Base-by-base conservation (phyloP, 2,888 invertebrate species). In the Dermolepida albohirtum region DNA sequence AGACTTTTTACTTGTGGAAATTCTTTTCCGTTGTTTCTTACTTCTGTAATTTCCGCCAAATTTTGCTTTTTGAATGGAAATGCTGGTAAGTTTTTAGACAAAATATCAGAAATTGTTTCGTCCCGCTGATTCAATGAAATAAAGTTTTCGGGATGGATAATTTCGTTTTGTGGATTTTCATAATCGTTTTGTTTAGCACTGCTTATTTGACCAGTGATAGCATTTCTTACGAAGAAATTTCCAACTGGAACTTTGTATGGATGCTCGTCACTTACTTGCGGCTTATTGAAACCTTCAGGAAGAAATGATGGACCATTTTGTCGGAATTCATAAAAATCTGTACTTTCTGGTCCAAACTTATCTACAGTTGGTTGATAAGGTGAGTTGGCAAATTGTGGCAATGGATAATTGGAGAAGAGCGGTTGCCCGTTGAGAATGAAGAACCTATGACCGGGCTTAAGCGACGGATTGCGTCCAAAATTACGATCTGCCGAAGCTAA, bases 401-500 rank as follows among this genome's bases (percentile, higher is more conserved):
- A 59, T 1, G 74, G 74, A 51, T 75, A 75, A 66, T 76, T 76
- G 7, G 76, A 81, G 74, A 83, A 86, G 43, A 86, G 82, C 0
- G 84, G 84, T 68, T 82, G 85, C 74, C 82, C 88, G 72, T 88
- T 87, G 0, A 89, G 83, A 29, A 88, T 86, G 78, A 87, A 89
- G 71, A 87, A 87, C 68, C 87, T 80, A 72, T 88, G 87, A 1
- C 87, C 88, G 4, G 82, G 81, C 70, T 74, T 77, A 5, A 81
- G 70, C 40, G 57, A 59, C 40, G 70, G 72, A 66, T 72, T 70
- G 71, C 67, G 70, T 49, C 71, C 74, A 65, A 71, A 68, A 29
- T 73, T 64, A 63, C 72, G 71, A 51, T 73, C 75, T 10, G 69
- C 62, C 34, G 63, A 70, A 34, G 64, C 68, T 50, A 70, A 49